Base-by-base conservation (phyloP, 2,888 invertebrate species). In the Gibbula magus region DNA sequence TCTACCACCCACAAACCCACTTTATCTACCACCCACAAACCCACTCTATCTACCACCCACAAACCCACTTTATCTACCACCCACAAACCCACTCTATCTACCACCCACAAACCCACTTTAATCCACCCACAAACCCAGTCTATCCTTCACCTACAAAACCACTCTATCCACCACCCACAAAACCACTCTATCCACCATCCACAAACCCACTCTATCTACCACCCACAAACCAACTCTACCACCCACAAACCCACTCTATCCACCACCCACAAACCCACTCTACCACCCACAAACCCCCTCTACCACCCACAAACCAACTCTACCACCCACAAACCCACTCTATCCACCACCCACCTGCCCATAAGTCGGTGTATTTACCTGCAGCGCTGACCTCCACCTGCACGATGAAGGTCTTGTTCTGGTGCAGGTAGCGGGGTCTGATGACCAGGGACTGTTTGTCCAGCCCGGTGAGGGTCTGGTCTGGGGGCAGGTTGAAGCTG, bases 321-420 rank as follows among this genome's bases (percentile, higher is more conserved):
- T 25, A 10, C 20, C 25, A 56, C 20, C 3, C 1, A 45, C 4
- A 45, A 45, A 4, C 13, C 13, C 1, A 10, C 45, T 10, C 45
- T 45, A 45, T 45, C 1, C 7, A 35, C 35, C 35, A 3, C 7
- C 35, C 35, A 35, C 35, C 35, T 7, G 7, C 35, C 7, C 3
- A 5, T 35, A 8, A 35, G 18, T n/a, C 67, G 16, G 53, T 20
- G 5, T 2, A 73, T 84, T 82, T 75, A 91, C 91, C 89, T 85
- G 81, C 79, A 70, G 85, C 75, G 20, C 35, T 83, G 35, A 87
- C 88, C 29, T 77, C 84, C 77, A 90, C 88, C 81, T 88, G 76
- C 20, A 91, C 84, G 39, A 91, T 82, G 82, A 92, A 92, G 10
- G 89, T 88, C 61, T 85, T 79, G 5, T 91, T 91, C 74, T 89